A percentile compares a stretch with the other conserved stretches of the same genome.
Conservation (phyloP, 2,888 invertebrate genomes). For the Brenthis ino region DNA sequence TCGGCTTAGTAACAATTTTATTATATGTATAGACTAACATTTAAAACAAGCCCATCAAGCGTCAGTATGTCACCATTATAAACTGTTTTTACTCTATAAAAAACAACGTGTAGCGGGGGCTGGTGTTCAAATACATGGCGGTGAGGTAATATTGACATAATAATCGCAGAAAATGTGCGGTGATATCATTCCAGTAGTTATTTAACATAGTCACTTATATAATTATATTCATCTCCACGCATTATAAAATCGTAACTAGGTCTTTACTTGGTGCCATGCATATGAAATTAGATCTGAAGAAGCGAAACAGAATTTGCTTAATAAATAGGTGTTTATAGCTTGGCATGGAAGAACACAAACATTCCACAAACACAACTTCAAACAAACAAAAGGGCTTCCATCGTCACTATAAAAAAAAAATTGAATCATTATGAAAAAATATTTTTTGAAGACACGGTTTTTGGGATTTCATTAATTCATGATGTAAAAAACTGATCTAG, state of each 20-base stretch:
- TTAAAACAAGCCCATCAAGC: not conserved
- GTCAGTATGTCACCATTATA: not conserved
- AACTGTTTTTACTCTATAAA: constrained; percentile 14
- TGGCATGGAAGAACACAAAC: no score
- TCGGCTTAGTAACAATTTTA: no score
- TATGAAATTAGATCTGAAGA: not conserved
- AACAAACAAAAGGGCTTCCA: no score
- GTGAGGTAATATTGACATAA: constrained; percentile 47
- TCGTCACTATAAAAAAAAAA: no score
- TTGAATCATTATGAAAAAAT: no score
- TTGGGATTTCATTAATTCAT: no score
- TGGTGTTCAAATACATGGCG: constrained; percentile 40
- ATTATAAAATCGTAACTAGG: constrained; percentile 1
- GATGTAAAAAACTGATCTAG: no score
- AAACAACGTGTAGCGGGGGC: constrained; percentile 16
- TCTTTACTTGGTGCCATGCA: not conserved
- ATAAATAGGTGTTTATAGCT: no score
- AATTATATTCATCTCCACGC: constrained; percentile 17
- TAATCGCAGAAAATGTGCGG: constrained; percentile 34
- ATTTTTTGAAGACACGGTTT: no score
- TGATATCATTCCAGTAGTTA: constrained; percentile 33
- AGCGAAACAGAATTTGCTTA: no score
- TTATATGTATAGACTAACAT: no score
- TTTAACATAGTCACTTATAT: constrained; percentile 24
- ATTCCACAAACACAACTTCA: no score